These are phyloP conservation scores for Corythaeola cristata DNA, from an alignment of 2,113 vertebrate species.

Conservation along the genomic window DNA sequence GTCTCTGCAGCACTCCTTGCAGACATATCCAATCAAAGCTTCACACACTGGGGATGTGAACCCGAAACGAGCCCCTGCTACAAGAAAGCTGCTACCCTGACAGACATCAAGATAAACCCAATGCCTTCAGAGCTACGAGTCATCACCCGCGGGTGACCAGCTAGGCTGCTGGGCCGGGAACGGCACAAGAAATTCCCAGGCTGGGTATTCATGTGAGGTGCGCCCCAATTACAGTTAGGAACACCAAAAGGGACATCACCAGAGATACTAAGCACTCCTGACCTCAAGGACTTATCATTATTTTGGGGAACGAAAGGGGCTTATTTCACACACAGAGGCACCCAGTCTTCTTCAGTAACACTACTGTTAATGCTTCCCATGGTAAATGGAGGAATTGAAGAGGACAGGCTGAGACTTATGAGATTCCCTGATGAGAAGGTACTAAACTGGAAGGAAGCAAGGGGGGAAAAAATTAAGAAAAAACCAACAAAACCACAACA, in stretches of 20 bases:
- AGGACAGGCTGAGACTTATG: not conserved
- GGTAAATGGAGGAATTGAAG: not conserved
- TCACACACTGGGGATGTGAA: accelerated
- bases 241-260: not conserved
- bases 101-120: not conserved
- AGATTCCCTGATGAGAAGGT: not conserved
- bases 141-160: not conserved
- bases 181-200: not conserved
- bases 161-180: not conserved
- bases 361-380: not conserved
- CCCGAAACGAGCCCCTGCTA: not conserved
- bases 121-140: not conserved
- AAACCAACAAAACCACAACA: not conserved
- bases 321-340: not conserved
- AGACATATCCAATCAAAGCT: not conserved
- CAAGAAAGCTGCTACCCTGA: not conserved
- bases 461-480: no score
- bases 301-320: not conserved
- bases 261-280: no score
- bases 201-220: not conserved
- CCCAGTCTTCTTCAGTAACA: not conserved
- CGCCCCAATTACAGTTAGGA: not conserved
- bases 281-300: no score
- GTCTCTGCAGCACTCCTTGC: not conserved
- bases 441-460: not conserved